These are phyloP conservation scores for Propsilocerus akamusi DNA, from an alignment of 1,140 invertebrate genomes.

Conservation along the genomic window DNA sequence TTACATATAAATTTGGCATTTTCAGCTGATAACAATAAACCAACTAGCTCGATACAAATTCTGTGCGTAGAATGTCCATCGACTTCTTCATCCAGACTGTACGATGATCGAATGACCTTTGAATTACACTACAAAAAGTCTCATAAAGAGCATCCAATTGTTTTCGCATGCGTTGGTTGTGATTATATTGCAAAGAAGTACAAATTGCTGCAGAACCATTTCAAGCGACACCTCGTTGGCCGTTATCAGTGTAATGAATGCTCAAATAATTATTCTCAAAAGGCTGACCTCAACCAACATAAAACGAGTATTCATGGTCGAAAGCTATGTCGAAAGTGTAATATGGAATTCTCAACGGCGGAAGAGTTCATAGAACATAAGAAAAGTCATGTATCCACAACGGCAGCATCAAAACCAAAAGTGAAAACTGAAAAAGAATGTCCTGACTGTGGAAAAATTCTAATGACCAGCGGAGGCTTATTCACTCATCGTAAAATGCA, in stretches of 20 bases:
- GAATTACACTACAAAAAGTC: not conserved
- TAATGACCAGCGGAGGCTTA: slow-evolving; percentile 26
- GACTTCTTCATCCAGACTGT: too few relatives aligned
- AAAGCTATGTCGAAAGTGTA: slow-evolving; percentile 15
- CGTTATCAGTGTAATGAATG: slow-evolving; percentile 4
- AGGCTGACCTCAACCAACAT: slow-evolving; percentile 5
- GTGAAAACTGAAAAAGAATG: slow-evolving; percentile 24
- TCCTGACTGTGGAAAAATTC: slow-evolving; percentile 30
- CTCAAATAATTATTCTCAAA: slow-evolving; percentile 4
- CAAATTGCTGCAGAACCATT: not conserved
- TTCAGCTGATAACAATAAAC: too few relatives aligned
- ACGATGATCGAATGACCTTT: not conserved
- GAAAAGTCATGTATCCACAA: slow-evolving; percentile 18
- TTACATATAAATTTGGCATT: too few relatives aligned
- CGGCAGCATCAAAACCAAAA: slow-evolving; percentile 11
- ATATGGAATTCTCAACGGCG: slow-evolving; percentile 17
- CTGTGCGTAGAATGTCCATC: too few relatives aligned
- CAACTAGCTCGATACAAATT: too few relatives aligned
- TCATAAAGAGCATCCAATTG: not conserved
- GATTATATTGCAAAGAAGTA: not conserved
- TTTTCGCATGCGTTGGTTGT: not conserved
- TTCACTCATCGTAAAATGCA: slow-evolving; percentile 30
- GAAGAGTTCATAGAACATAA: slow-evolving; percentile 19
- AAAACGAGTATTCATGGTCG: not conserved
- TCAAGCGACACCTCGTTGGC: not conserved